Percentiles rank a stretch among this genome's conserved stretches.
phyloP scores from a whole-genome alignment of 2,888 invertebrate species.

The Acrobasis suavella region DNA sequence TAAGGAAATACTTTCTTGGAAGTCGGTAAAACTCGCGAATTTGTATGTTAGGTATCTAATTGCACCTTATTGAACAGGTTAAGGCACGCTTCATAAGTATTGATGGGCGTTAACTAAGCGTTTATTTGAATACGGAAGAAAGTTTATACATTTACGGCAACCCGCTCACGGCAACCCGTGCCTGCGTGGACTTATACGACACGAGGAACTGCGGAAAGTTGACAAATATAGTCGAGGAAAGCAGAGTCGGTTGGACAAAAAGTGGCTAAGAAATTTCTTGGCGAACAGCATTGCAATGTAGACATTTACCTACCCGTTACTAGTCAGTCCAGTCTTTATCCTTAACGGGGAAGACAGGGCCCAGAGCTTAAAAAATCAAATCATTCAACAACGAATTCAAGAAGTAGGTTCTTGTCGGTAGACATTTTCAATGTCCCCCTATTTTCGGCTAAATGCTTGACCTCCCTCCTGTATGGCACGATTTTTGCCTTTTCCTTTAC shows the following conservation, averaged over 20 bases:
- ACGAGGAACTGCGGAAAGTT: slow-evolving; percentile 7
- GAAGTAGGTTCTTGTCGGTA: no score
- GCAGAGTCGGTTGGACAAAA: slow-evolving; percentile 4
- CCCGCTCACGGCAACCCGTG: neutral
- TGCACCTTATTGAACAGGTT: neutral
- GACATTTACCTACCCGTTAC: neutral
- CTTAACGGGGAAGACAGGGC: no score
- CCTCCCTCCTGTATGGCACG: no score
- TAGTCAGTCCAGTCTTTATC: no score
- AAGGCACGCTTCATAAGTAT: neutral
- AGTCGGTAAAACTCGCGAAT: no score
- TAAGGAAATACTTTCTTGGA: no score
- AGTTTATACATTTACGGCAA: slow-evolving; percentile 6
- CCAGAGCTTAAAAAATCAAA: no score
- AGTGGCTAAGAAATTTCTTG: neutral
- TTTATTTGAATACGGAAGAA: slow-evolving; percentile 14
- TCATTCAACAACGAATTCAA: no score
- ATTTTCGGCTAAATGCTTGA: no score
- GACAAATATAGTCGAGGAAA: neutral
- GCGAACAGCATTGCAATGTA: neutral
- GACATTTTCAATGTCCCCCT: no score
- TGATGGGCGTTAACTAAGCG: neutral
- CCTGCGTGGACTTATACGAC: neutral
- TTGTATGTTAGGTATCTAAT: no score
- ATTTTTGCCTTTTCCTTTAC: no score